Evolutionary conservation across 2,888 invertebrate genomes (phyloP).

Genomic region (Hypolimnas misippus): DNA sequence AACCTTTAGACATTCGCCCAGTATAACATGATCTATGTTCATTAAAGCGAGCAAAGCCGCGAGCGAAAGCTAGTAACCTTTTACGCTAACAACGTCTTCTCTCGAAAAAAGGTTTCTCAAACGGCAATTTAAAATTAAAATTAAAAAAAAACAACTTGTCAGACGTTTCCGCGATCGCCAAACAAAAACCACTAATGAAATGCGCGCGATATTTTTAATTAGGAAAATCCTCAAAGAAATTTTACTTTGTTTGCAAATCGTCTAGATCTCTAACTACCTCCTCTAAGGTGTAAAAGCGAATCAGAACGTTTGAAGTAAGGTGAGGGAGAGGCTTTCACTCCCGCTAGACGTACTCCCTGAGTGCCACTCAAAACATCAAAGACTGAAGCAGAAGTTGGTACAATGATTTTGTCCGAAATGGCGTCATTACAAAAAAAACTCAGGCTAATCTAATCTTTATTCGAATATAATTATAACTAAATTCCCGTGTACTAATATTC

Average conservation of each 20-base stretch:
- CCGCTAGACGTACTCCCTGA: slow-evolving; percentile 65
- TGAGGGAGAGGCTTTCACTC: slow-evolving; percentile 60
- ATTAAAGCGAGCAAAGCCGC: too few species aligned
- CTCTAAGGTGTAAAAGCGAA: slow-evolving; percentile 76
- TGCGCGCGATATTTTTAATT: slow-evolving; percentile 46
- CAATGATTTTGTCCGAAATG: slow-evolving; percentile 36
- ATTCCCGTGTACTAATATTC: slow-evolving; percentile 7
- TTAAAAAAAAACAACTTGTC: slow-evolving; percentile 7
- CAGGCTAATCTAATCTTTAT: slow-evolving; percentile 22
- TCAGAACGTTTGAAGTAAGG: slow-evolving; percentile 71
- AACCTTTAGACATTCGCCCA: too few species aligned
- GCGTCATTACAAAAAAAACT: slow-evolving; percentile 14
- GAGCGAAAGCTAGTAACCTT: too few species aligned
- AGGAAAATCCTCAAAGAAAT: slow-evolving; percentile 44
- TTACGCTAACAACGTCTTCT: neutral
- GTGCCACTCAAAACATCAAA: slow-evolving; percentile 76
- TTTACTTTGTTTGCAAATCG: slow-evolving; percentile 44
- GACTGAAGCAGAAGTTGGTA: slow-evolving; percentile 44
- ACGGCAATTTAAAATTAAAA: neutral
- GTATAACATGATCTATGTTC: too few species aligned
- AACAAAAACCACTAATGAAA: slow-evolving; percentile 38
- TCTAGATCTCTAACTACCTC: slow-evolving; percentile 50
- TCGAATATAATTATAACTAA: slow-evolving; percentile 1
- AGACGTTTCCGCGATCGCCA: slow-evolving; percentile 17
- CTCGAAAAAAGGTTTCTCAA: neutral